Conservation (phyloP, 2,797 vertebrate genomes). For the Huso huso region DNA sequence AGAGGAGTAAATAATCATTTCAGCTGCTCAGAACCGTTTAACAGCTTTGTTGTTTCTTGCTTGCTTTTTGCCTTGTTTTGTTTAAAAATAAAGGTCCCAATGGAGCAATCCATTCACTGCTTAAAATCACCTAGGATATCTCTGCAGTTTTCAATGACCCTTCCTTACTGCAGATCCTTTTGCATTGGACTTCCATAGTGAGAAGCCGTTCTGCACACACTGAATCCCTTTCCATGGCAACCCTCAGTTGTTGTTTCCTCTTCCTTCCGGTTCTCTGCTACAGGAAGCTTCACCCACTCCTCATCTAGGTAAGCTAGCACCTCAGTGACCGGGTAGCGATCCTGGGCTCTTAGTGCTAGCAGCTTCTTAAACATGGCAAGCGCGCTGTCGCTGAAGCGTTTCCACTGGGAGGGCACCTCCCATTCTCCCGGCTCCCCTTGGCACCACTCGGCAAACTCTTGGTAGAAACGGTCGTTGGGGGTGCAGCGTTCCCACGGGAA, state of each 20-base stretch:
- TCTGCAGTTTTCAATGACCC: not conserved
- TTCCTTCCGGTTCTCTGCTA: constrained; percentile 16
- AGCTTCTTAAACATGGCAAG: constrained; percentile 65
- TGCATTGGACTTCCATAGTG: constrained; percentile 10
- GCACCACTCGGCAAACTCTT: constrained; percentile 64
- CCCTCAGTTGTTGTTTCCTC: constrained; percentile 21
- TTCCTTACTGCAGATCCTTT: constrained; percentile 13
- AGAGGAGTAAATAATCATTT: too few species aligned
- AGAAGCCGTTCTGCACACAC: constrained; percentile 12
- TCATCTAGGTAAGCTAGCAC: constrained; percentile 52
- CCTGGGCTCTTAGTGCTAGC: constrained; percentile 45
- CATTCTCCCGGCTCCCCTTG: constrained; percentile 20
- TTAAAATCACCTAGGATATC: not conserved
- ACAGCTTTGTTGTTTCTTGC: too few species aligned
- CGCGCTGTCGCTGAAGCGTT: constrained; percentile 53
- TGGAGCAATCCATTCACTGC: not conserved
- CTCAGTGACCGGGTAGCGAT: constrained; percentile 46
- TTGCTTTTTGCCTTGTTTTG: too few species aligned
- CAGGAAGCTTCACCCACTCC: constrained; percentile 51
- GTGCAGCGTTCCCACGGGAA: constrained; percentile 67
- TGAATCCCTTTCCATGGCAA: constrained; percentile 13
- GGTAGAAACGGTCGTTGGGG: constrained; percentile 51
- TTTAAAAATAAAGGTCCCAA: too few species aligned
- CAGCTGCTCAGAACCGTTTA: too few species aligned
- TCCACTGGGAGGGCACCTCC: constrained; percentile 59